phyloP scores from a whole-genome alignment of 2,113 vertebrate genomes.

The Leuciscus idus region DNA sequence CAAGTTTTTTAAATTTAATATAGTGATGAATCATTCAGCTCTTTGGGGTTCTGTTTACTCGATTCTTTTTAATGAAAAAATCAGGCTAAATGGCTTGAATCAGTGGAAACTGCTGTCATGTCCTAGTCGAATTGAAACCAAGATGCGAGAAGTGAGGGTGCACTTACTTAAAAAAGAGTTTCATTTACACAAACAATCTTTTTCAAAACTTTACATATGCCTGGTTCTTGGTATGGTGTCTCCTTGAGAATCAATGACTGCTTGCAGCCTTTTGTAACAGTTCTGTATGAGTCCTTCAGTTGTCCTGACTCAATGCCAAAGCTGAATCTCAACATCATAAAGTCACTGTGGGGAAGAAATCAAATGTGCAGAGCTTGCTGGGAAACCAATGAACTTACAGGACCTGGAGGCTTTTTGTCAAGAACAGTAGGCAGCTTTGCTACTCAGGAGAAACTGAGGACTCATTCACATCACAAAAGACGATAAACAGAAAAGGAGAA shows the following conservation, averaged over 20 bases:
- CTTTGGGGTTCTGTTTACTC: background rate
- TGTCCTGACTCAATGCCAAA: background rate
- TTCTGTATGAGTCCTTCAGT: background rate
- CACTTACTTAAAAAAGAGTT: background rate
- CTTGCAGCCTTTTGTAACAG: constrained; percentile 3
- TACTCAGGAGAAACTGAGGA: background rate
- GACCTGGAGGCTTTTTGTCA: constrained; percentile 7
- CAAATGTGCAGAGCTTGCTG: constrained; percentile 25
- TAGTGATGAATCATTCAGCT: background rate
- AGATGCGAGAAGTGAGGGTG: background rate
- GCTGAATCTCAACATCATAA: constrained; percentile 16
- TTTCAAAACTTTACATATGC: background rate
- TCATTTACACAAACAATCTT: background rate
- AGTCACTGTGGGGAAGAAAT: constrained; percentile 21
- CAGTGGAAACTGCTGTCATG: background rate
- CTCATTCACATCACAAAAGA: constrained; percentile 11
- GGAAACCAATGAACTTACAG: background rate
- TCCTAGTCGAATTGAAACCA: background rate
- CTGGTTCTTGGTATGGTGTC: constrained; percentile 3
- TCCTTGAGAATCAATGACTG: constrained; percentile 12
- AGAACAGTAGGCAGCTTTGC: constrained; percentile 9
- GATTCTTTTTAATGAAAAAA: background rate
- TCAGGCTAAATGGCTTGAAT: background rate
- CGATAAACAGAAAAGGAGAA: background rate
- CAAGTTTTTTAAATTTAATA: background rate